Conservation (phyloP, 2,113 vertebrate genomes). For the Podiceps cristatus region DNA sequence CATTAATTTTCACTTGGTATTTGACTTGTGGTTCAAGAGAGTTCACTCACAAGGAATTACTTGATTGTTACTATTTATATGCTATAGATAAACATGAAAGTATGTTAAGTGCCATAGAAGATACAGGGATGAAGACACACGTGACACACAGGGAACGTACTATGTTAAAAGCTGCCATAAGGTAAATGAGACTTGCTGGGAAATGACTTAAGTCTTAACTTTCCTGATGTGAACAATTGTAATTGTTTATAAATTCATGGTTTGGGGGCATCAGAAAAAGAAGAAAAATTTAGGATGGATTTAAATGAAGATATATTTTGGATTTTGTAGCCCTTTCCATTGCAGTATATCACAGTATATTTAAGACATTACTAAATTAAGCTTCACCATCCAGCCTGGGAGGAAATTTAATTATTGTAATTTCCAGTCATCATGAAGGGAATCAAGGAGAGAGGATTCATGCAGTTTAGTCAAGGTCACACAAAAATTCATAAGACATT, state of each 20-base stretch:
- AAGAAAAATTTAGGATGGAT: not conserved
- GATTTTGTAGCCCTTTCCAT: not conserved
- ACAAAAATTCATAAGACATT: not conserved
- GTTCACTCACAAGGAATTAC: not conserved
- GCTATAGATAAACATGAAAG: not conserved
- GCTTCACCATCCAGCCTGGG: not conserved
- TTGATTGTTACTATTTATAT: not conserved
- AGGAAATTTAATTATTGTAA: constrained; percentile 53
- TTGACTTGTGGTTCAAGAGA: not conserved
- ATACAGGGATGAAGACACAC: not conserved
- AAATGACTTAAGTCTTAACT: not conserved
- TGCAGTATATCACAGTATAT: not conserved
- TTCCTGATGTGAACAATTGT: not conserved
- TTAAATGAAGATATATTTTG: not conserved
- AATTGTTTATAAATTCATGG: not conserved
- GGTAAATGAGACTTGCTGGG: not conserved
- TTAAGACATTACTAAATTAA: constrained; percentile 30
- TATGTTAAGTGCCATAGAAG: not conserved
- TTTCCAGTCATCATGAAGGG: not conserved
- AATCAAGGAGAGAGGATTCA: not conserved
- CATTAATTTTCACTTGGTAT: not conserved
- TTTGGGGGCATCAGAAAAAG: not conserved
- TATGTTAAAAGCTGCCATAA: not conserved
- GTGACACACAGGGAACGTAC: not conserved
- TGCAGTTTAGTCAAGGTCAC: constrained; percentile 9